A percentile compares a stretch with the other conserved stretches of the same genome.
These are phyloP conservation scores for Nasonia vitripennis DNA, from an alignment of 1,140 invertebrate genomes.

Conservation along the genomic window DNA sequence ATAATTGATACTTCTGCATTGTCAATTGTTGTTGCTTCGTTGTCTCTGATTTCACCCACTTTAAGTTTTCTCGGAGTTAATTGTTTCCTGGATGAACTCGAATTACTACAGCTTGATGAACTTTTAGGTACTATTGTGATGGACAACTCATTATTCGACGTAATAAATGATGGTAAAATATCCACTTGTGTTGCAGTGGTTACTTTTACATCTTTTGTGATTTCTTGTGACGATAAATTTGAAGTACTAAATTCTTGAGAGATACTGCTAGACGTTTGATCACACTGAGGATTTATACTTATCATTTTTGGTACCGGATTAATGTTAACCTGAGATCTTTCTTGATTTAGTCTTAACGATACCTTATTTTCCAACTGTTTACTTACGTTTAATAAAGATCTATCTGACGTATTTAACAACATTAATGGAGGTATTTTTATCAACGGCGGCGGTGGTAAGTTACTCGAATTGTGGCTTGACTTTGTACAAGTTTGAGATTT, in stretches of 20 bases:
- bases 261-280: not conserved
- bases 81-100: slow-evolving; percentile 39
- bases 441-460: slow-evolving; percentile 15
- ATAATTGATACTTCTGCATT: slow-evolving; percentile 21
- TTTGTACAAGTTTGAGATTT: not conserved
- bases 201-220: slow-evolving; percentile 7
- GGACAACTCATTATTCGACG: slow-evolving; percentile 29
- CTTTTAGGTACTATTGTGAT: slow-evolving; percentile 43
- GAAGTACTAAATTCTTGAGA: not conserved
- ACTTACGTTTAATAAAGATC: not conserved
- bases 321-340: not conserved
- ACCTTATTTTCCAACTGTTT: not conserved
- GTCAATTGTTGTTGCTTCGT: not conserved
- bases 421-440: slow-evolving; percentile 38
- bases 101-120: slow-evolving; percentile 2
- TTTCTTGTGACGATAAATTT: not conserved
- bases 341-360: not conserved
- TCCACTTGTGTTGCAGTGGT: slow-evolving; percentile 46
- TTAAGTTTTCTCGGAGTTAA: slow-evolving; percentile 45
- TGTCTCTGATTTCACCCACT: not conserved
- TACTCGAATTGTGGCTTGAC: slow-evolving; percentile 4
- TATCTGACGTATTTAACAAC: slow-evolving; percentile 9
- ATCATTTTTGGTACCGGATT: not conserved
- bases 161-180: slow-evolving; percentile 40
- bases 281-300: not conserved